Conservation (phyloP, 2,113 vertebrate genomes). For the Acinonyx jubatus region DNA sequence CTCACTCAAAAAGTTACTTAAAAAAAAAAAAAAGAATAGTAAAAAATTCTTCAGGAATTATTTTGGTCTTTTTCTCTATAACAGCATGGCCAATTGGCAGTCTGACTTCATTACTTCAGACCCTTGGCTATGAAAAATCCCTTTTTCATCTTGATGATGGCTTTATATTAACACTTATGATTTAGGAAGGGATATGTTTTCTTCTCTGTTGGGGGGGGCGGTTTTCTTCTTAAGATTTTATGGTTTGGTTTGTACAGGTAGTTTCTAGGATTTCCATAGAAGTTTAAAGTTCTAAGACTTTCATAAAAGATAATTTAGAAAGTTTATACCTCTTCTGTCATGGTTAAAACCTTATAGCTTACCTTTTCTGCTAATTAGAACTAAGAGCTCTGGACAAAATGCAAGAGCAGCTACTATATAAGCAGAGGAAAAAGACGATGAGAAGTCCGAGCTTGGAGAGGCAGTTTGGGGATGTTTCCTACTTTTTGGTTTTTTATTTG, state of each 20-base stretch:
- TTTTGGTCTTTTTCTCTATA: background rate
- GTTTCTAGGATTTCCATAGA: background rate
- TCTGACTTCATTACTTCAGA: background rate
- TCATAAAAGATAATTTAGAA: background rate
- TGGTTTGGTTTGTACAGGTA: background rate
- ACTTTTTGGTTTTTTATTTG: background rate
- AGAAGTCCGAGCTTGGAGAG: background rate
- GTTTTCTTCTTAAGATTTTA: slow-evolving; percentile 21
- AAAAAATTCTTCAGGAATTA: background rate
- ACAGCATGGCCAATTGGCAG: background rate
- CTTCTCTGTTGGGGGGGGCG: background rate
- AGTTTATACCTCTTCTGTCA: background rate
- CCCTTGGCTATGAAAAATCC: background rate
- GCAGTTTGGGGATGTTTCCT: background rate
- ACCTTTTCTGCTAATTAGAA: background rate
- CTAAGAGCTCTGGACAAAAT: background rate
- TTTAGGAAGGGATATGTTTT: background rate
- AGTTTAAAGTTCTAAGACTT: background rate
- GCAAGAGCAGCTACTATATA: background rate
- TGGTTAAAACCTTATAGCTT: background rate
- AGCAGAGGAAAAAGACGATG: background rate
- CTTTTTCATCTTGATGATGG: slow-evolving; percentile 38
- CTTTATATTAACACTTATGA: background rate
- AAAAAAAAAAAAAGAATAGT: background rate
- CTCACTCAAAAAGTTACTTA: background rate